phyloP scores from a whole-genome alignment of 35 echinoderm and acorn worm genomes.

The Acanthaster planci region DNA sequence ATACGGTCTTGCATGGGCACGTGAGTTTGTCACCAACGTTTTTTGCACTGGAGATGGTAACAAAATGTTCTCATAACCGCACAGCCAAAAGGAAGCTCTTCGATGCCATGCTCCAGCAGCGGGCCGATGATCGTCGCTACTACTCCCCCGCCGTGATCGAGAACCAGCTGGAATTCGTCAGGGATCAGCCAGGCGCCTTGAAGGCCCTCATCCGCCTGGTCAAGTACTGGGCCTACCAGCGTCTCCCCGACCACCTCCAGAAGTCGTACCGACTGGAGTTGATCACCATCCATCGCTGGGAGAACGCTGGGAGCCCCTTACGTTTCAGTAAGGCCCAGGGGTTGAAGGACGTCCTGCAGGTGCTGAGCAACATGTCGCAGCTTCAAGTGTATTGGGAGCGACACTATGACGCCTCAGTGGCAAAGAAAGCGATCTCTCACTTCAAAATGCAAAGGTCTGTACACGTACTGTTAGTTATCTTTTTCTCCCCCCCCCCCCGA shows the following conservation, averaged over 20 bases:
- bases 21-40: too few relatives aligned
- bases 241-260: background rate
- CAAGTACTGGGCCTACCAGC: conserved; percentile 1
- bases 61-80: too few relatives aligned
- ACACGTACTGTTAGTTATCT: too few relatives aligned
- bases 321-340: background rate
- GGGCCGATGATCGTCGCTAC: background rate
- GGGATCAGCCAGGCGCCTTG: background rate
- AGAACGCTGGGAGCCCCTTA: background rate
- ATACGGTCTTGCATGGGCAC: too few relatives aligned
- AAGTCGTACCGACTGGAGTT: conserved; percentile 33
- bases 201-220: conserved; percentile 30
- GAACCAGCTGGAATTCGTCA: background rate
- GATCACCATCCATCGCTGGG: conserved; percentile 29
- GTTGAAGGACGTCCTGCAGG: background rate
- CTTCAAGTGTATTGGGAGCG: too few relatives aligned
- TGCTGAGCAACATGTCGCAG: background rate
- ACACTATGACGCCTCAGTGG: too few relatives aligned
- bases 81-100: background rate
- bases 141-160: conserved; percentile 3
- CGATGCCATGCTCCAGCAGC: background rate
- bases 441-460: too few relatives aligned
- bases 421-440: too few relatives aligned
- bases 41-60: too few relatives aligned
- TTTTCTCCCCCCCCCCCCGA: too few relatives aligned